Base-by-base conservation (phyloP, 2,113 vertebrate genomes). In the Columbina picui region DNA sequence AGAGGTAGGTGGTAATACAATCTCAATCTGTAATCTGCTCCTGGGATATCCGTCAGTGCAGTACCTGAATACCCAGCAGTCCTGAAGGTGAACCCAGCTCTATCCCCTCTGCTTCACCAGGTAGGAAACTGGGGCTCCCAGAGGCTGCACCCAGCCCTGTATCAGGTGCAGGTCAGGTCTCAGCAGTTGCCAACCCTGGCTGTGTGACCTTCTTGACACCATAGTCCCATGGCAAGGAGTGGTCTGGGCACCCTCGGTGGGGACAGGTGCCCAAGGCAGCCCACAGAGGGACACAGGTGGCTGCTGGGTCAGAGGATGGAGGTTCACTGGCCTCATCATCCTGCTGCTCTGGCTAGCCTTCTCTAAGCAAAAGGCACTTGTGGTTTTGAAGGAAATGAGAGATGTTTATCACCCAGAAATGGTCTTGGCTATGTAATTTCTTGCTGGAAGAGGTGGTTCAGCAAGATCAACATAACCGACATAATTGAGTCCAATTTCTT, bases 311-410 rank as follows among this genome's bases (percentile, higher is more conserved):
- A n/a, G 61, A 38, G 50, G 9, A 23, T 27, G 25, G 53, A 67
- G 34, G 5, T 29, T 75, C 56, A 41, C 36, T 41, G 38, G 45
- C 36, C 47, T 85, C 61, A 73, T 36, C 30, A 20, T 22, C 74
- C 60, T 75, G 32, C 49, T 55, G 7, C 39, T 82, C 56, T 76
- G 49, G 26, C 52, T 55, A 70, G 68, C 21, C 65, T 59, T 63
- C 36, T 56, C 43, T 50, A 30, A 52, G 67, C 32, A 91, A 64
- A 94, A 71, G 25, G 17, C 49, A 65, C 53, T 59, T 91, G 81
- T 74, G 75, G 80, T 73, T 91, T 79, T 53, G 49, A 89, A 79
- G 70, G 70, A 85, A 94, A 93, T 55, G 32, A 45, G 70, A 75
- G 81, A 65, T 32, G 79, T 71, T 79, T 87, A 79, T 76, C 67